Evolutionary conservation across 2,888 invertebrate species (phyloP).

Genomic region (Alviniconcha strummeri): DNA sequence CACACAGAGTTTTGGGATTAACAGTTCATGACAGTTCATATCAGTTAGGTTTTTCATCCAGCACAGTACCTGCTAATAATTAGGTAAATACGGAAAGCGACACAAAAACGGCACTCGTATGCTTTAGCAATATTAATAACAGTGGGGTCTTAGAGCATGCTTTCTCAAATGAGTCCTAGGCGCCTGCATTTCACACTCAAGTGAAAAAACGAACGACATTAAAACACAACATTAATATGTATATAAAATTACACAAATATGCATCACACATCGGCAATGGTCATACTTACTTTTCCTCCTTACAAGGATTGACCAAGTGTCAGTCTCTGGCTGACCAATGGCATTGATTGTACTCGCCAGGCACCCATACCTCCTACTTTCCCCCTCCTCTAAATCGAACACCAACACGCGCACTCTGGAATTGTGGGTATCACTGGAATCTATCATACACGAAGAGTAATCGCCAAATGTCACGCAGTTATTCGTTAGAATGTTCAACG

Average conservation of each 20-base stretch:
- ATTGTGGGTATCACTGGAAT: not conserved
- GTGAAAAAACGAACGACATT: too few species aligned
- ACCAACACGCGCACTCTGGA: conserved; percentile 19
- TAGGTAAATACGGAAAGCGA: too few species aligned
- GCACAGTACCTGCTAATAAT: too few species aligned
- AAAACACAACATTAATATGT: too few species aligned
- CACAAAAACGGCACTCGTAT: too few species aligned
- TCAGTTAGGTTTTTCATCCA: too few species aligned
- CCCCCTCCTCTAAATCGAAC: conserved; percentile 5
- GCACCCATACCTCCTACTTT: conserved; percentile 18
- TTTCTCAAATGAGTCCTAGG: too few species aligned
- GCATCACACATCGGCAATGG: not conserved
- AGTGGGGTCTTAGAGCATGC: too few species aligned
- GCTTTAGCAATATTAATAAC: too few species aligned
- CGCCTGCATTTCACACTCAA: too few species aligned
- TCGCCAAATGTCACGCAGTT: conserved; percentile 23
- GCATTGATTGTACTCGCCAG: conserved; percentile 8
- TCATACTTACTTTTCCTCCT: conserved; percentile 8
- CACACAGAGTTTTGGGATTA: not conserved
- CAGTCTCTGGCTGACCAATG: not conserved
- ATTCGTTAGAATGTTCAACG: not conserved
- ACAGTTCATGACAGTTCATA: too few species aligned
- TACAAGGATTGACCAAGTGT: conserved; percentile 12
- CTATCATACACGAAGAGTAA: conserved; percentile 21
- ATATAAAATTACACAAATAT: too few species aligned